A percentile compares a stretch with the other conserved stretches of the same genome.
Conservation (phyloP, 37 sponge, comb jelly and placozoan genomes). For the Halisarca cf. caerulea region DNA sequence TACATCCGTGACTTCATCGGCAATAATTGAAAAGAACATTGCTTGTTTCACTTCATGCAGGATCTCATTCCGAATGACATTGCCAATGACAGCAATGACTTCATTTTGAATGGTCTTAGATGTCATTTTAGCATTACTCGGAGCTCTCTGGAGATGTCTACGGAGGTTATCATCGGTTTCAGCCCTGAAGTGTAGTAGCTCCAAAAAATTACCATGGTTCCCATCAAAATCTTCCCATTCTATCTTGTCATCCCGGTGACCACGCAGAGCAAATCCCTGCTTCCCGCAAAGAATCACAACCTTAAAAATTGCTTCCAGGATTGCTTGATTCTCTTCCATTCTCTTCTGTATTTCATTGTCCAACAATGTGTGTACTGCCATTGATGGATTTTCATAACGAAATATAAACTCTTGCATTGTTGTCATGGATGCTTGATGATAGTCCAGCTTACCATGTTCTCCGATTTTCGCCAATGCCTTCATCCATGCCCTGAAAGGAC, state of each 20-base stretch:
- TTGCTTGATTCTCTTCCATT: constrained; percentile 36
- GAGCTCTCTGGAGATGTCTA: constrained; percentile 6
- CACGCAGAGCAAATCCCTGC: constrained; percentile 46
- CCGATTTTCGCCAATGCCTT: constrained; percentile 20
- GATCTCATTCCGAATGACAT: not conserved
- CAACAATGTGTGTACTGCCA: constrained; percentile 22
- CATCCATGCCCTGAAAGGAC: constrained; percentile 51
- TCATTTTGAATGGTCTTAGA: constrained; percentile 15
- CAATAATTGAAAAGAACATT: constrained; percentile 41
- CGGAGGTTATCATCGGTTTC: constrained; percentile 4
- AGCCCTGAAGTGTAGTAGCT: constrained; percentile 10
- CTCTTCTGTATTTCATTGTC: constrained; percentile 24
- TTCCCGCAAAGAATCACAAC: constrained; percentile 60
- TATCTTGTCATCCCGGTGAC: constrained; percentile 55
- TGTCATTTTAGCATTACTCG: not conserved
- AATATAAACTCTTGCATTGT: constrained; percentile 40
- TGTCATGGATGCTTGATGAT: constrained; percentile 30
- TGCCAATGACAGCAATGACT: not conserved
- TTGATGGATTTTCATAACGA: constrained; percentile 26
- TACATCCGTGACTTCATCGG: constrained; percentile 47
- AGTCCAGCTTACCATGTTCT: constrained; percentile 36
- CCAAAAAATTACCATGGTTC: constrained; percentile 28
- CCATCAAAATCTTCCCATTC: constrained; percentile 22
- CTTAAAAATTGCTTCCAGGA: constrained; percentile 42
- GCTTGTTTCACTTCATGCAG: constrained; percentile 11